These are phyloP conservation scores for Phyllotreta striolata DNA, from an alignment of 2,888 invertebrate species.

Conservation along the genomic window DNA sequence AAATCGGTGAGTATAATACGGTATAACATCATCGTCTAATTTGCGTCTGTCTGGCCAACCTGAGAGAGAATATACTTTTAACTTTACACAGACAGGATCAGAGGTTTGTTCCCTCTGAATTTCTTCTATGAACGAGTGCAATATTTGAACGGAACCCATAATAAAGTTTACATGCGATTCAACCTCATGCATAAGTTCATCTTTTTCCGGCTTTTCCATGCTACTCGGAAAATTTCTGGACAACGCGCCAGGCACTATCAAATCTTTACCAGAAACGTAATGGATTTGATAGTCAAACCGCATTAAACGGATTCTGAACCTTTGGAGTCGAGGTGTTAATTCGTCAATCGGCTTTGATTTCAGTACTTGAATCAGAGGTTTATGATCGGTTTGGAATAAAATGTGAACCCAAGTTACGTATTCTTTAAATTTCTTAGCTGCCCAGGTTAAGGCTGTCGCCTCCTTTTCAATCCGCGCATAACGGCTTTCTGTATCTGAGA, in stretches of 20 bases:
- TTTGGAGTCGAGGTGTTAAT: slow-evolving; percentile 28
- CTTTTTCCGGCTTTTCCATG: neutral
- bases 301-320: slow-evolving; percentile 28
- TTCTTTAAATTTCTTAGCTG: slow-evolving; percentile 22
- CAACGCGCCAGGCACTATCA: slow-evolving; percentile 13
- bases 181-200: neutral
- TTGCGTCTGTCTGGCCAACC: neutral
- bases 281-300: neutral
- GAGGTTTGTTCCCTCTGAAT: slow-evolving; percentile 19
- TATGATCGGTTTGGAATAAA: slow-evolving; percentile 29
- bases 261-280: neutral
- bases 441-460: slow-evolving; percentile 26
- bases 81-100: slow-evolving; percentile 7
- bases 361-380: slow-evolving; percentile 28
- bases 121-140: slow-evolving; percentile 19
- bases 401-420: slow-evolving; percentile 15
- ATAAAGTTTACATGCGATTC: neutral
- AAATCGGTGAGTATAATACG: slow-evolving; percentile 13
- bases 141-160: slow-evolving; percentile 4
- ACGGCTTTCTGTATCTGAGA: slow-evolving; percentile 24
- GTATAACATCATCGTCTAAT: neutral
- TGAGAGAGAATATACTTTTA: neutral
- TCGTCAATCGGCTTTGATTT: slow-evolving; percentile 33
- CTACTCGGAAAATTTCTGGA: neutral
- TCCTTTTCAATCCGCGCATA: slow-evolving; percentile 28